A percentile compares a stretch with the other conserved stretches of the same genome.
These are phyloP conservation scores for Biston betularia DNA, from an alignment of 2,888 invertebrate genomes.

Conservation along the genomic window DNA sequence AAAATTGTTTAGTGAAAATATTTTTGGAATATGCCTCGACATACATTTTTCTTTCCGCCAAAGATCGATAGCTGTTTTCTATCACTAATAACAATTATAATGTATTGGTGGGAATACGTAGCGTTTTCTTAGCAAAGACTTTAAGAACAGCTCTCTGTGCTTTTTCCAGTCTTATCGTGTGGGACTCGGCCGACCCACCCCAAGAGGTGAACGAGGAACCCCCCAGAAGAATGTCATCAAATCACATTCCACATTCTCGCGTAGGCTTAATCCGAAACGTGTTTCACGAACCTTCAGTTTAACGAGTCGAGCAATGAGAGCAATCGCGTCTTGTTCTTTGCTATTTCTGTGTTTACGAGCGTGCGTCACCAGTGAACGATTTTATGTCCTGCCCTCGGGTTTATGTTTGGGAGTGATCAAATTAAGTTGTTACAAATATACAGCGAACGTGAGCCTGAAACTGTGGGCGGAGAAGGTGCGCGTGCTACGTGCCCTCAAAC, in stretches of 20 bases:
- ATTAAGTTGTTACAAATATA: slow-evolving; percentile 20
- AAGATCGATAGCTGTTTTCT: neutral
- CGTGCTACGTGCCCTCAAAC: neutral
- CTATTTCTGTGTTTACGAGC: slow-evolving; percentile 26
- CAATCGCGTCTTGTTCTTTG: slow-evolving; percentile 11
- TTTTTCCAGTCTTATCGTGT: no score
- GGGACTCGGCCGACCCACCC: no score
- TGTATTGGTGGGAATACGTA: no score
- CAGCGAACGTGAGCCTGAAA: neutral
- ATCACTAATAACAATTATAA: no score
- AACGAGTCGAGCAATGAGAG: slow-evolving; percentile 11
- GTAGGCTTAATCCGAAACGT: neutral
- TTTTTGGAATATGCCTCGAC: neutral
- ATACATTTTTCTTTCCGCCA: neutral
- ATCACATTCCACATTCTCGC: neutral
- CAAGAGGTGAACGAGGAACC: no score
- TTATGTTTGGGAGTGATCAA: slow-evolving; percentile 22
- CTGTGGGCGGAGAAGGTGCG: slow-evolving; percentile 1
- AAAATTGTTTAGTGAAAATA: no score
- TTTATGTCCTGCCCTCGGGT: slow-evolving; percentile 23
- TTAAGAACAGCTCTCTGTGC: no score
- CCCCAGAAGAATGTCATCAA: neutral
- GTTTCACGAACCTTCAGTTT: slow-evolving; percentile 5
- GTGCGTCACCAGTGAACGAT: slow-evolving; percentile 26
- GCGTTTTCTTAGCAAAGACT: no score